Conservation (phyloP, 2,888 invertebrate species). For the Epinotia brunnichana region DNA sequence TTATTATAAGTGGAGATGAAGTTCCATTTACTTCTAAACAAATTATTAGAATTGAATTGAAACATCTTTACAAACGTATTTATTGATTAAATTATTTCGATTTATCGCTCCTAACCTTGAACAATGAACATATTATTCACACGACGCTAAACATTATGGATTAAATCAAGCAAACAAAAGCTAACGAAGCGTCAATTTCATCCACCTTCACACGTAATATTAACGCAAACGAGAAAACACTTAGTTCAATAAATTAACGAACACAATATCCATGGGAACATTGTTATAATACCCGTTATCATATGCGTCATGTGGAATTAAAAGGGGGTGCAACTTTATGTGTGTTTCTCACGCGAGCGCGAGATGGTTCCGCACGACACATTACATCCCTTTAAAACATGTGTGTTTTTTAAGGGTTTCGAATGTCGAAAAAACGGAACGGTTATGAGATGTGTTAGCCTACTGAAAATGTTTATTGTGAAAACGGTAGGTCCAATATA, state of each 20-base stretch:
- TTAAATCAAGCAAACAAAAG: neutral
- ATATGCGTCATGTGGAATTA: slow-evolving; percentile 72
- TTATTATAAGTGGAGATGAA: no score
- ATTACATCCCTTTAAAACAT: slow-evolving; percentile 19
- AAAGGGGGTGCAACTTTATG: slow-evolving; percentile 59
- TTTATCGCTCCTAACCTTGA: no score
- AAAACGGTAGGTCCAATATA: no score
- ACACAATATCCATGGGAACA: slow-evolving; percentile 63
- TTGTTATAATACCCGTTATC: slow-evolving; percentile 49
- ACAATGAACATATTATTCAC: no score
- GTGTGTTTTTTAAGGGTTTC: slow-evolving; percentile 1
- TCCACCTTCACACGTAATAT: slow-evolving; percentile 11
- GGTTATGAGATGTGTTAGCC: neutral
- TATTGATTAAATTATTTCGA: no score
- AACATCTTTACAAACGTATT: no score
- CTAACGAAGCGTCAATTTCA: slow-evolving; percentile 9
- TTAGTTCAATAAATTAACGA: slow-evolving; percentile 44
- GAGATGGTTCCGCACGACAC: slow-evolving; percentile 46
- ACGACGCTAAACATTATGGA: neutral
- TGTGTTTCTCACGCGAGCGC: slow-evolving; percentile 56
- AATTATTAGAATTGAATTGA: no score
- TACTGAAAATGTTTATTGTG: no score
- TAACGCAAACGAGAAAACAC: slow-evolving; percentile 20
- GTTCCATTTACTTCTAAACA: no score
- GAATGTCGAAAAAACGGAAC: neutral